phyloP scores from a whole-genome alignment of 2,113 vertebrate genomes.

The Parus major region DNA sequence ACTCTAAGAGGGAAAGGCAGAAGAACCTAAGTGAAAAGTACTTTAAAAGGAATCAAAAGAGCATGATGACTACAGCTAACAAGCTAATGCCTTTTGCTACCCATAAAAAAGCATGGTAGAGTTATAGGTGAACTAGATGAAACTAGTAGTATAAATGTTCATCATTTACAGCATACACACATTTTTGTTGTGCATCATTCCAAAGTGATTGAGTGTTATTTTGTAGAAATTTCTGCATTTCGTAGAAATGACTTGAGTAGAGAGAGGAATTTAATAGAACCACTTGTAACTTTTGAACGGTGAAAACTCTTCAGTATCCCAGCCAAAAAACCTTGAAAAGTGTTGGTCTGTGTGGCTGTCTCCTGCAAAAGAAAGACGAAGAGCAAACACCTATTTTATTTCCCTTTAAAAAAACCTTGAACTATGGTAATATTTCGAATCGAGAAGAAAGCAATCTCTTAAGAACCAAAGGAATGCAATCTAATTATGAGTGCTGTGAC shows the following conservation, averaged over 20 bases:
- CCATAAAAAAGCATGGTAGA: background rate
- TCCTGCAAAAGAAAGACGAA: background rate
- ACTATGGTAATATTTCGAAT: background rate
- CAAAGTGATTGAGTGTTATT: background rate
- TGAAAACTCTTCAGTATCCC: background rate
- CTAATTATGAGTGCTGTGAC: constrained; percentile 2
- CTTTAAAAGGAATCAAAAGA: constrained; percentile 18
- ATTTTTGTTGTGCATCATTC: background rate
- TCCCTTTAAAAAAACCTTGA: constrained; percentile 9
- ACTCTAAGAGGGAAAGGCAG: background rate
- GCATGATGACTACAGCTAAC: background rate
- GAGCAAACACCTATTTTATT: background rate
- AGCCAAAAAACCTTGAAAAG: constrained; percentile 7
- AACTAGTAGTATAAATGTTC: background rate
- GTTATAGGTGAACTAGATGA: background rate
- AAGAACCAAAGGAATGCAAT: constrained; percentile 26
- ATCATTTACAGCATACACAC: background rate
- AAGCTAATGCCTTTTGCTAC: background rate
- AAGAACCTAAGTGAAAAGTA: background rate
- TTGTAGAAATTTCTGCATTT: constrained; percentile 14
- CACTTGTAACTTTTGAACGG: constrained; percentile 1
- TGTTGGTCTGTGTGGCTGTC: background rate
- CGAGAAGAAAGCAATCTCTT: background rate
- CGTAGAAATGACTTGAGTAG: background rate
- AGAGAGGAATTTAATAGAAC: background rate